These are phyloP conservation scores for Monochamus saltuarius DNA, from an alignment of 1,140 invertebrate genomes.

Conservation along the genomic window DNA sequence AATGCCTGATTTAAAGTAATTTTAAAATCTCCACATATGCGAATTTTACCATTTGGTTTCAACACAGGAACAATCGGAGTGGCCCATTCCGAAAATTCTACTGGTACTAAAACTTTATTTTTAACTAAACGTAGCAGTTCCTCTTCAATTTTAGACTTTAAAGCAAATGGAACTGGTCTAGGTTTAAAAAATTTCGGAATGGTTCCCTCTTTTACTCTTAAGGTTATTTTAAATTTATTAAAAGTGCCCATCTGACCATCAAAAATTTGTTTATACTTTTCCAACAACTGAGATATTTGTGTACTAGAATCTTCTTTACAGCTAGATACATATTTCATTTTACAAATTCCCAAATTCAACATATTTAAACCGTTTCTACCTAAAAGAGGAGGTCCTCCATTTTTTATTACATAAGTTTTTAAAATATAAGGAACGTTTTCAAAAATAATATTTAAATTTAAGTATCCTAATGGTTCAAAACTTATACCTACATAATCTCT, in stretches of 20 bases:
- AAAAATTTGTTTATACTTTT: constrained; percentile 5
- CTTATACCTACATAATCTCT: constrained; percentile 21
- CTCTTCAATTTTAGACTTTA: constrained; percentile 7
- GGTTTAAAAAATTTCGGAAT: constrained; percentile 7
- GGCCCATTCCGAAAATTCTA: constrained; percentile 18
- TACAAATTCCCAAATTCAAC: constrained; percentile 15
- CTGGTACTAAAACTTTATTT: constrained; percentile 4
- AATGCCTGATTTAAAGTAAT: constrained; percentile 34
- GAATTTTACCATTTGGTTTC: constrained; percentile 34
- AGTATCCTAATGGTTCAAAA: constrained; percentile 19
- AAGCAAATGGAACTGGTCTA: not conserved
- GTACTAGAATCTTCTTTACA: constrained; percentile 26
- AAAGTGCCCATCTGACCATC: constrained; percentile 6
- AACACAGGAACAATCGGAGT: constrained; percentile 20
- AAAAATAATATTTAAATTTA: constrained; percentile 15
- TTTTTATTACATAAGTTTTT: constrained; percentile 14
- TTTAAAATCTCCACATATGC: constrained; percentile 51
- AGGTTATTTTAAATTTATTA: constrained; percentile 34
- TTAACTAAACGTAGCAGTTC: constrained; percentile 6
- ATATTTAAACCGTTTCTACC: constrained; percentile 13
- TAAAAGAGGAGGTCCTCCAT: constrained; percentile 8
- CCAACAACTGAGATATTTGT: not conserved
- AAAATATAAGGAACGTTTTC: constrained; percentile 3
- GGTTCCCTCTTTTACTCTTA: constrained; percentile 13
- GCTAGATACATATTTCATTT: not conserved